Evolutionary conservation across 2,888 invertebrate species (phyloP).

Genomic region (Meta bourneti): DNA sequence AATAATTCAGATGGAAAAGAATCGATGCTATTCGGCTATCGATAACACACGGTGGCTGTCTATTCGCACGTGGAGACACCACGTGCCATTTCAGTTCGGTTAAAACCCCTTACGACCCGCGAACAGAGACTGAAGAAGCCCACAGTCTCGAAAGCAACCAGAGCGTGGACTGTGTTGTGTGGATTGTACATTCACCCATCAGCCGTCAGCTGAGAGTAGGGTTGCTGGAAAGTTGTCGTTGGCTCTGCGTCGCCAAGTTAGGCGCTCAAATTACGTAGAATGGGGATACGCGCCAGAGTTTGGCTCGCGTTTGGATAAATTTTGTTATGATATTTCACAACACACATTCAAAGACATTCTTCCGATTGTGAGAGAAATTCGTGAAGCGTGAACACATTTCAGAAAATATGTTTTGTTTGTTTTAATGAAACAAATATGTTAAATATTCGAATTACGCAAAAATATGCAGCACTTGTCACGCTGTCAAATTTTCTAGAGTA

Average conservation of each 20-base stretch:
- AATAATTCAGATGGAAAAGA: constrained; percentile 1
- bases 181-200: constrained; percentile 48
- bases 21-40: constrained; percentile 12
- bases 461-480: too few relatives aligned
- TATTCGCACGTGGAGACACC: constrained; percentile 40
- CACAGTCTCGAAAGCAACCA: constrained; percentile 32
- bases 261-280: background rate
- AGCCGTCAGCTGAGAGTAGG: constrained; percentile 56
- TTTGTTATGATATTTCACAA: too few relatives aligned
- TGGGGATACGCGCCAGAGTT: background rate
- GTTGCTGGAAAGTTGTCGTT: constrained; percentile 18
- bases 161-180: constrained; percentile 55
- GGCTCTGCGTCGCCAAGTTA: constrained; percentile 26
- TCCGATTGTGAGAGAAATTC: too few relatives aligned
- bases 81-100: constrained; percentile 43
- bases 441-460: too few relatives aligned
- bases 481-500: too few relatives aligned
- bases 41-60: background rate
- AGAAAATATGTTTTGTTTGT: too few relatives aligned
- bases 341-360: too few relatives aligned
- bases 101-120: background rate
- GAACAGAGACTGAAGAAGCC: background rate
- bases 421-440: too few relatives aligned
- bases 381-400: too few relatives aligned
- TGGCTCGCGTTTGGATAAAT: too few relatives aligned